Base-by-base conservation (phyloP, 2,113 vertebrate species). In the Nycticorax nycticorax region DNA sequence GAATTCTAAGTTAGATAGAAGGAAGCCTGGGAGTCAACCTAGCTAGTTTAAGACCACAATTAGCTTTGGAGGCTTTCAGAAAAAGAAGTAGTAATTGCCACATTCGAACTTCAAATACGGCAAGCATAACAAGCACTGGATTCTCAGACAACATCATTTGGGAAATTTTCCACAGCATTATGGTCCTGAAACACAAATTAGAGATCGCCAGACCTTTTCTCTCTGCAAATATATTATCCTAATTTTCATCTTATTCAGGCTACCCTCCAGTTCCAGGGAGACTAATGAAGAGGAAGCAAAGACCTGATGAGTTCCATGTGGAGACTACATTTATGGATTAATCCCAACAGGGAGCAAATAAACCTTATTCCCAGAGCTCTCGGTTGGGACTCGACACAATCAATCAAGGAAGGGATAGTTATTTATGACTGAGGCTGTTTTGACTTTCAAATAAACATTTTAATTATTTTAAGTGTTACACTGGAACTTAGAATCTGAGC, bases 291-390 rank as follows among this genome's bases (percentile, higher is more conserved):
- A 88, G 96, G 86, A 94, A 94, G 97, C 91, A 89, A 96, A 96
- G 93, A 96, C 81, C 93, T 95, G 95, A 97, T 96, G 95, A 95
- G 91, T 95, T 97, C 96, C 96, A 97, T 91, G 92, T 77, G 95
- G 97, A 97, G 97, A 92, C 55, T 97, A 95, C 93, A 89, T 97
- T 98, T 97, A 97, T 93, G 96, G 96, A 98, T 98, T 97, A 97
- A 98, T 97, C 90, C 97, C 97, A 98, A 97, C 96, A 97, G 97
- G 95, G 96, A 97, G 94, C 92, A 97, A 98, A 97, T 96, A 93
- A 92, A 96, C 93, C 96, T 96, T 93, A 79, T 97, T 97, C 95
- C 97, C 95, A 90, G 94, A 91, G 96, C 90, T 88, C 96, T 92
- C 52, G 0, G 72, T 4, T 59, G 78, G 83, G 89, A 83, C 63